phyloP scores from a whole-genome alignment of 1,140 invertebrate genomes.

The Atta texana region DNA sequence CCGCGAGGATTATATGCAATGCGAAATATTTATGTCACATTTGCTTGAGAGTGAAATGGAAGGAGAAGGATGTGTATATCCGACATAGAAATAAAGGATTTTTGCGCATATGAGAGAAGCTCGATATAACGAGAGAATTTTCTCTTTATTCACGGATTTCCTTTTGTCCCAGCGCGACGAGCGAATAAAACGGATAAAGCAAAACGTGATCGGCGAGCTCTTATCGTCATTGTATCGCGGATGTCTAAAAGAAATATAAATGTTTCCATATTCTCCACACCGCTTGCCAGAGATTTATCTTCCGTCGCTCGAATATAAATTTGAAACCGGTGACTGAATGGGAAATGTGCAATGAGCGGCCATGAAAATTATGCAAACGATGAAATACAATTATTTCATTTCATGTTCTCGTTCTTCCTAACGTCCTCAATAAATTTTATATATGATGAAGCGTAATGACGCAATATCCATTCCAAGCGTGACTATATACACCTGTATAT shows the following conservation, averaged over 20 bases:
- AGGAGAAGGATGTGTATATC: background rate
- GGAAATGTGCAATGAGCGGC: background rate
- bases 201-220: conserved; percentile 1
- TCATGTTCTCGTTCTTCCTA: background rate
- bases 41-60: background rate
- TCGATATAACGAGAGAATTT: conserved; percentile 24
- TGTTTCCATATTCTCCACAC: background rate
- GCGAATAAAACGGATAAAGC: conserved; percentile 27
- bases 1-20: background rate
- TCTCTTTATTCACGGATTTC: background rate
- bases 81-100: background rate
- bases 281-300: background rate
- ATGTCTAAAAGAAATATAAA: background rate
- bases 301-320: background rate
- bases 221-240: background rate
- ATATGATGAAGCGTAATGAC: background rate
- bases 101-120: background rate
- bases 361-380: background rate
- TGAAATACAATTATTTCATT: background rate
- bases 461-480: background rate
- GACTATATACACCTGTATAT: background rate
- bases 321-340: background rate
- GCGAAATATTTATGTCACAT: conserved; percentile 18
- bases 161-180: conserved; percentile 13
- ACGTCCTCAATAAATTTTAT: background rate